Evolutionary conservation across 2,797 vertebrate genomes (phyloP).

Genomic region (Epinephelus coioides): DNA sequence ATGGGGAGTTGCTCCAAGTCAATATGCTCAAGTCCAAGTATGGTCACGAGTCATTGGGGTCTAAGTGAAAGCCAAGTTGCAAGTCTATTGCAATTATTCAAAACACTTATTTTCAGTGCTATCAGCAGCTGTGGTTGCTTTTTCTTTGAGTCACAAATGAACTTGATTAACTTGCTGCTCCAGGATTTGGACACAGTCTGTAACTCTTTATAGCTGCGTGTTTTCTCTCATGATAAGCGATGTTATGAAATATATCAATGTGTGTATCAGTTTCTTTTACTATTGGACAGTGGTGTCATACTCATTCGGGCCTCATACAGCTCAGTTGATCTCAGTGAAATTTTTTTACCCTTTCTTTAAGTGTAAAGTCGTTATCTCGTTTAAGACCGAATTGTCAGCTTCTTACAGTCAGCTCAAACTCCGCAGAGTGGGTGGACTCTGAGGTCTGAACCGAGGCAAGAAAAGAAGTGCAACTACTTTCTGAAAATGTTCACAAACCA

Average conservation of each 20-base stretch:
- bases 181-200: background rate
- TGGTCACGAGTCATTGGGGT: background rate
- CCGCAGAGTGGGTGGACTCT: no score
- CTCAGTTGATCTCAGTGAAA: no score
- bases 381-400: no score
- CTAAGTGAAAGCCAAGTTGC: background rate
- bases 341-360: no score
- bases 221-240: background rate
- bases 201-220: background rate
- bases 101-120: background rate
- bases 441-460: no score
- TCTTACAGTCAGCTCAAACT: no score
- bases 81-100: background rate
- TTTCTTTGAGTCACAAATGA: background rate
- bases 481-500: no score
- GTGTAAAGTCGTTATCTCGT: no score
- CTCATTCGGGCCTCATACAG: no score
- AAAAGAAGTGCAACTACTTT: no score
- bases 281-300: no score
- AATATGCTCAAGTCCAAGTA: background rate
- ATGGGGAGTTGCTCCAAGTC: background rate
- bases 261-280: background rate
- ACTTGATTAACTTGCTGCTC: background rate
- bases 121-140: background rate
- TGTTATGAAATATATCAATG: background rate